Evolutionary conservation across 1,140 invertebrate genomes (phyloP).

Genomic region (Drosophila truncata): DNA sequence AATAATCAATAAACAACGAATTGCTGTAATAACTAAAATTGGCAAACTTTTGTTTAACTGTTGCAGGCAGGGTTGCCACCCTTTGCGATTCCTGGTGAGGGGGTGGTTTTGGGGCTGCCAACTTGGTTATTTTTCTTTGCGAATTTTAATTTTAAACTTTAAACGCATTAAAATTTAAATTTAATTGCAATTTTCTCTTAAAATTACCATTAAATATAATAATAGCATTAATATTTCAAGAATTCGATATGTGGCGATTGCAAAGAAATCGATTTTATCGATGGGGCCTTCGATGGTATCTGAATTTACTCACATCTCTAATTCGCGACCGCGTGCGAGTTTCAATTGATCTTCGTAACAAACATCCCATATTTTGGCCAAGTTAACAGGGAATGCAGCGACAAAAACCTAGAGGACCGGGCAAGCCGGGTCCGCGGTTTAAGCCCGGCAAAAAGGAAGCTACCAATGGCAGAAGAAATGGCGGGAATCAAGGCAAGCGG

Average conservation of each 20-base stretch:
- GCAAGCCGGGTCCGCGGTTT: constrained; percentile 28
- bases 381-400: constrained; percentile 45
- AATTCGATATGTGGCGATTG: background rate
- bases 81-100: background rate
- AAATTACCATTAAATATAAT: background rate
- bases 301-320: constrained; percentile 3
- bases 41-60: constrained; percentile 9
- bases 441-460: constrained; percentile 4
- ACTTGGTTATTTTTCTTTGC: background rate
- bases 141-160: background rate
- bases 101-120: background rate
- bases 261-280: background rate
- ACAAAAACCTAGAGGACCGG: constrained; percentile 50
- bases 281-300: background rate
- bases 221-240: background rate
- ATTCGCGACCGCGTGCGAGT: constrained; percentile 22
- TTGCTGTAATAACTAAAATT: background rate
- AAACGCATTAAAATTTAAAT: background rate
- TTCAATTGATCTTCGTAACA: background rate
- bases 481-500: constrained; percentile 19
- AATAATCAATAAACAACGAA: background rate
- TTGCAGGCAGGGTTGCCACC: constrained; percentile 5
- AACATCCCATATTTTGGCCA: constrained; percentile 1
- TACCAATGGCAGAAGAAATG: background rate
- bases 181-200: background rate